These are phyloP conservation scores for Conopomorpha cramerella DNA, from an alignment of 1,140 invertebrate genomes.

Conservation along the genomic window DNA sequence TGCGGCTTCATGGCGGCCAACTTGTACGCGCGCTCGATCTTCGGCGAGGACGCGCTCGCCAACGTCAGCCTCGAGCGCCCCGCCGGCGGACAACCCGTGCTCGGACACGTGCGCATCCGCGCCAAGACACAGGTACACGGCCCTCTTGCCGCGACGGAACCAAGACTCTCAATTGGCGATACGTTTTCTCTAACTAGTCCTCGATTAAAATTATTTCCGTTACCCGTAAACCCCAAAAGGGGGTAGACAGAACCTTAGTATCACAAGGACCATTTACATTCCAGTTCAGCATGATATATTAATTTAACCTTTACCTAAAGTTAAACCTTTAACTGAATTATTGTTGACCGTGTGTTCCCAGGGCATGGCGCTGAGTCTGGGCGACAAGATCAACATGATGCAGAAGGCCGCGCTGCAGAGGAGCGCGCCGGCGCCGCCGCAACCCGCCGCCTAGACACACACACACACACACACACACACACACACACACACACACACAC, in stretches of 20 bases:
- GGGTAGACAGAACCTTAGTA: not conserved
- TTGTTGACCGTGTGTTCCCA: too few relatives aligned
- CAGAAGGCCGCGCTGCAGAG: constrained; percentile 74
- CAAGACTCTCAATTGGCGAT: too few relatives aligned
- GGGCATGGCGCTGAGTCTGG: constrained; percentile 96
- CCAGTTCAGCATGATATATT: too few relatives aligned
- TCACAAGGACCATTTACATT: too few relatives aligned
- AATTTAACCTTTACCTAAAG: too few relatives aligned
- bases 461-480: too few relatives aligned
- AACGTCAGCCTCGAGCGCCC: constrained; percentile 98
- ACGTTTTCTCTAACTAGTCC: too few relatives aligned
- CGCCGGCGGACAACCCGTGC: constrained; percentile 85
- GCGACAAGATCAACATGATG: constrained; percentile 94
- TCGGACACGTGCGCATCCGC: constrained; percentile 95
- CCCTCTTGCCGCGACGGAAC: too few relatives aligned
- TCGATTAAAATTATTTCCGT: too few relatives aligned
- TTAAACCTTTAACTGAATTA: too few relatives aligned
- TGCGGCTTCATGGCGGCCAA: constrained; percentile 99
- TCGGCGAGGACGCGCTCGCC: constrained; percentile 97
- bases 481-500: too few relatives aligned
- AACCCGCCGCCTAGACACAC: constrained; percentile 26
- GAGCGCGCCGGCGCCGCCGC: constrained; percentile 18
- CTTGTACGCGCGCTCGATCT: constrained; percentile 97
- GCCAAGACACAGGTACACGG: constrained; percentile 98
- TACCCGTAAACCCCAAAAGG: too few relatives aligned